Evolutionary conservation across 2,113 vertebrate genomes (phyloP).

Genomic region (Hemibagrus wyckioides): DNA sequence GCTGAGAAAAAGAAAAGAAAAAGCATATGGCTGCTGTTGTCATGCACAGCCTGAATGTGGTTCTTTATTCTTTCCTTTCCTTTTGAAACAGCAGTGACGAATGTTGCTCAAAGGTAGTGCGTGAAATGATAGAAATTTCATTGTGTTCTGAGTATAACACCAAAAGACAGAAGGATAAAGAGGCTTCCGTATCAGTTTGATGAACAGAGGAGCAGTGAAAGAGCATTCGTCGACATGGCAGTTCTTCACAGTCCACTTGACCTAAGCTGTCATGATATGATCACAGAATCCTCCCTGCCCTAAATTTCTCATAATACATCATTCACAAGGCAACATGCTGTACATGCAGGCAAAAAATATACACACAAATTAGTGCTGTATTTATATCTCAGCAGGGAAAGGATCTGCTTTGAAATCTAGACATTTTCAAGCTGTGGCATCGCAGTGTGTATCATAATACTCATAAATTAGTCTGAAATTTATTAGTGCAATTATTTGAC

Average conservation of each 20-base stretch:
- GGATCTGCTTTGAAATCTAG: slow-evolving; percentile 21
- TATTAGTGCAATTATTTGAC: slow-evolving; percentile 4
- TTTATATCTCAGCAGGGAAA: slow-evolving; percentile 33
- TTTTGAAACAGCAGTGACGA: slow-evolving; percentile 31
- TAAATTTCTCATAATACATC: slow-evolving; percentile 51
- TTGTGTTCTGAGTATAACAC: slow-evolving; percentile 45
- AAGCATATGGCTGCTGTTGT: neutral
- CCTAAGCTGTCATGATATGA: slow-evolving; percentile 54
- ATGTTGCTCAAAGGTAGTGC: slow-evolving; percentile 24
- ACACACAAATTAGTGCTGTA: slow-evolving; percentile 33
- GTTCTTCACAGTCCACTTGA: slow-evolving; percentile 56
- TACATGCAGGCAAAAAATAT: slow-evolving; percentile 17
- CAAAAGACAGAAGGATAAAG: slow-evolving; percentile 48
- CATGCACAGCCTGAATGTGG: slow-evolving; percentile 41
- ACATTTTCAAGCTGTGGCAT: slow-evolving; percentile 19
- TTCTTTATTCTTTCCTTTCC: slow-evolving; percentile 12
- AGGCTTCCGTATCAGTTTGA: slow-evolving; percentile 38
- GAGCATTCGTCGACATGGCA: slow-evolving; percentile 46
- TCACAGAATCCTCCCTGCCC: slow-evolving; percentile 46
- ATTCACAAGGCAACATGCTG: slow-evolving; percentile 34
- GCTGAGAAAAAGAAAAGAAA: slow-evolving; percentile 13
- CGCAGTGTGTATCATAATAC: slow-evolving; percentile 18
- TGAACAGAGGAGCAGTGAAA: slow-evolving; percentile 43
- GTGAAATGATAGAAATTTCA: slow-evolving; percentile 28
- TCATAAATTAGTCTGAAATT: neutral